Evolutionary conservation across 2,797 vertebrate genomes (phyloP).

Genomic region (Echeneis naucrates): DNA sequence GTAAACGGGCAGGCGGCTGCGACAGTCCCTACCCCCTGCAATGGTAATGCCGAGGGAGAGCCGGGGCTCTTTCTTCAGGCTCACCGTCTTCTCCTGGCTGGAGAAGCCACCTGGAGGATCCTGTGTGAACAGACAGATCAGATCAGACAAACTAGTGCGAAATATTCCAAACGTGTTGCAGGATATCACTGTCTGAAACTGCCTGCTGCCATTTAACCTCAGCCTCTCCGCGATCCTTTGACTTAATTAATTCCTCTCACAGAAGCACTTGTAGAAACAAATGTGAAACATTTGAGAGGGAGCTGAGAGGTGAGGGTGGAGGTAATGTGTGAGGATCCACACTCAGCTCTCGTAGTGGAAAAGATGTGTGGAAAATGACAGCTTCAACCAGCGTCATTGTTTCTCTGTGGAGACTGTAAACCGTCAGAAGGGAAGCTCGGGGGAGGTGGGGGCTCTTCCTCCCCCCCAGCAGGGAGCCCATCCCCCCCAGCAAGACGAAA

Average conservation of each 20-base stretch:
- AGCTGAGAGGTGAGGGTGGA: conserved; percentile 68
- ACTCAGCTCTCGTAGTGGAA: conserved; percentile 77
- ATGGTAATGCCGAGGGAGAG: conserved; percentile 95
- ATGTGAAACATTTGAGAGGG: conserved; percentile 80
- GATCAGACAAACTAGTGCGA: background rate
- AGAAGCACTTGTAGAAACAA: conserved; percentile 82
- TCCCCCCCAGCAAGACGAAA: conserved; percentile 81
- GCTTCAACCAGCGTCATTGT: conserved; percentile 71
- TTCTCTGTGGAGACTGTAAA: conserved; percentile 73
- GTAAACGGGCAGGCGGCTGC: conserved; percentile 91
- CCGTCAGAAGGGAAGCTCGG: conserved; percentile 70
- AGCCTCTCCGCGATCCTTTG: conserved; percentile 39
- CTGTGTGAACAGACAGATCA: conserved; percentile 76
- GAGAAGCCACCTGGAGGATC: conserved; percentile 89
- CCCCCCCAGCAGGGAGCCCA: conserved; percentile 82
- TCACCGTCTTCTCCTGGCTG: conserved; percentile 91
- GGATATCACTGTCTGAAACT: background rate
- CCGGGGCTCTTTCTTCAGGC: conserved; percentile 92
- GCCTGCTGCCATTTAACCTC: conserved; percentile 23
- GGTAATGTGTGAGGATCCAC: conserved; percentile 79
- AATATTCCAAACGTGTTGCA: background rate
- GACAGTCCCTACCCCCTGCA: conserved; percentile 91
- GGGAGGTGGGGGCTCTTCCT: conserved; percentile 76
- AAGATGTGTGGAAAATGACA: conserved; percentile 83
- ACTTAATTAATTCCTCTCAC: conserved; percentile 64